phyloP scores from a whole-genome alignment of 2,888 invertebrate species.

The Drosophila hamatofila region DNA sequence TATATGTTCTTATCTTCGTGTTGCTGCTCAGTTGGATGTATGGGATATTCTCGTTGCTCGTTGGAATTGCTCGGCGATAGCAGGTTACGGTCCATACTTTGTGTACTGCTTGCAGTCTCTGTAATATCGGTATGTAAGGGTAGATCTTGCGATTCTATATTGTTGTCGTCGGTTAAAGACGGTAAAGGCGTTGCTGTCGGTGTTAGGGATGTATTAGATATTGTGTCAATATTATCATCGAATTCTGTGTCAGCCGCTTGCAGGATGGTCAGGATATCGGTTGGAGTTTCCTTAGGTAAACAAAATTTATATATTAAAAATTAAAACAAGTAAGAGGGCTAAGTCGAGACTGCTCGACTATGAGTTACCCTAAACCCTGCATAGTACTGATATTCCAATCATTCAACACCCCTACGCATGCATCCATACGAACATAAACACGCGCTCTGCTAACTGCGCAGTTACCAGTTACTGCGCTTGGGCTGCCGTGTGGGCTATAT shows the following conservation, averaged over 20 bases:
- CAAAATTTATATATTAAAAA: no score
- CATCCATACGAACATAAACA: no score
- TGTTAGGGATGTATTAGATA: conserved; percentile 76
- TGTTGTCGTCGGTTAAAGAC: conserved; percentile 24
- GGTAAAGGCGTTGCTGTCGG: conserved; percentile 72
- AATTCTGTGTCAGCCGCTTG: conserved; percentile 76
- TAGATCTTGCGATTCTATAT: conserved; percentile 18
- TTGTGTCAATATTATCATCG: conserved; percentile 78
- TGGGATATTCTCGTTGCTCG: conserved; percentile 21
- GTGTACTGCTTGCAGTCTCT: conserved; percentile 21
- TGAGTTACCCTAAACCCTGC: no score
- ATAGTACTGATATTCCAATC: no score
- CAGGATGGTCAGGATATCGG: conserved; percentile 80
- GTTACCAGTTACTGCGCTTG: no score
- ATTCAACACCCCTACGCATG: no score
- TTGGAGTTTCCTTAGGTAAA: conserved; percentile 82
- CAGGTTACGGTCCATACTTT: conserved; percentile 19
- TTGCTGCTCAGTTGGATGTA: conserved; percentile 22
- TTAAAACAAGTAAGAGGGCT: no score
- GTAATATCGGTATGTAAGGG: conserved; percentile 19
- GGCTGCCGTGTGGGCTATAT: no score
- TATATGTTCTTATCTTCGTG: conserved; percentile 31
- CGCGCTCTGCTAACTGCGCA: no score
- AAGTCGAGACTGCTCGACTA: no score
- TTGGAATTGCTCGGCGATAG: conserved; percentile 15